phyloP scores from a whole-genome alignment of 2,113 vertebrate species.

The Hippocampus comes region DNA sequence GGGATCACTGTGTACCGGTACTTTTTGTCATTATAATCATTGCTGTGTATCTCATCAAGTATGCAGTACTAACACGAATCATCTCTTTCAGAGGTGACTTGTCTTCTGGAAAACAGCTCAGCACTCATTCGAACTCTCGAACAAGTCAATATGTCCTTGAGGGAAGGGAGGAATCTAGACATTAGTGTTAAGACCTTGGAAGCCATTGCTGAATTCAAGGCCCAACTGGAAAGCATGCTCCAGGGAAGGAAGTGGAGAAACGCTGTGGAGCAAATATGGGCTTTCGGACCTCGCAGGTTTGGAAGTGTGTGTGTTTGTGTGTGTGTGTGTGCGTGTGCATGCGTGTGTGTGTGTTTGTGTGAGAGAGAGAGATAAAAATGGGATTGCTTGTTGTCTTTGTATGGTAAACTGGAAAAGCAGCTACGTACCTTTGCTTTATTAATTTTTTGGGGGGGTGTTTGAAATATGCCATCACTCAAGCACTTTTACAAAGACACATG shows the following conservation, averaged over 20 bases:
- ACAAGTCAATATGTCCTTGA: constrained; percentile 78
- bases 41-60: not conserved
- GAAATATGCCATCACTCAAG: too few relatives aligned
- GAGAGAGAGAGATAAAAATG: too few relatives aligned
- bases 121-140: constrained; percentile 89
- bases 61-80: not conserved
- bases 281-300: constrained; percentile 90
- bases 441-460: too few relatives aligned
- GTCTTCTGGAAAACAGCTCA: constrained; percentile 81
- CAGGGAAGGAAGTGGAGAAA: constrained; percentile 89
- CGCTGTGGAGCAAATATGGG: constrained; percentile 85
- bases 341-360: too few relatives aligned
- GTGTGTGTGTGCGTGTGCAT: too few relatives aligned
- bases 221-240: constrained; percentile 77
- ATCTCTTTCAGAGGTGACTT: constrained; percentile 71
- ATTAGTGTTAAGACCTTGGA: constrained; percentile 76
- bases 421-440: too few relatives aligned
- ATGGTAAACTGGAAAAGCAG: too few relatives aligned
- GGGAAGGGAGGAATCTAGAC: constrained; percentile 76
- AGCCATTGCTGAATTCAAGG: constrained; percentile 79
- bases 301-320: not conserved
- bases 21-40: not conserved
- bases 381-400: too few relatives aligned
- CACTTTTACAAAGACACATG: too few relatives aligned
- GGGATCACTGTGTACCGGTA: too few relatives aligned